Evolutionary conservation across 2,797 vertebrate species (phyloP).

Genomic region (Xiphophorus birchmanni): DNA sequence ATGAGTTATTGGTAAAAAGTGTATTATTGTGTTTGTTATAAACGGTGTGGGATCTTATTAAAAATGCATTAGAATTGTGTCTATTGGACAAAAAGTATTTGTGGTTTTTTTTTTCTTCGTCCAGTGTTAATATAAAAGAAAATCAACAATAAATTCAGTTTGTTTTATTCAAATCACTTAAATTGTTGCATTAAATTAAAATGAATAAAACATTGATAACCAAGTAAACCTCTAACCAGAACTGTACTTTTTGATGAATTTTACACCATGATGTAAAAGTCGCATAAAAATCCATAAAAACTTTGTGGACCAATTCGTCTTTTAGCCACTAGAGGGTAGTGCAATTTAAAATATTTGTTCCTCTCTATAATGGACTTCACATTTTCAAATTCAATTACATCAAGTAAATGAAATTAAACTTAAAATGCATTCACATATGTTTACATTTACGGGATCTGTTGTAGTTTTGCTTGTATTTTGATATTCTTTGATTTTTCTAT

Average conservation of each 20-base stretch:
- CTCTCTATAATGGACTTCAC: background rate
- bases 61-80: background rate
- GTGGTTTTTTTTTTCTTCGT: background rate
- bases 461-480: background rate
- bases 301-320: background rate
- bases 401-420: background rate
- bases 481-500: background rate
- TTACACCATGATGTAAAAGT: background rate
- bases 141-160: no score
- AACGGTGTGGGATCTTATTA: background rate
- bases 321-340: constrained; percentile 46
- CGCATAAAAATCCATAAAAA: background rate
- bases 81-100: background rate
- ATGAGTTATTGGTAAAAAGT: background rate
- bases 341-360: background rate
- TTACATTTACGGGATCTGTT: background rate
- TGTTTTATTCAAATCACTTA: background rate
- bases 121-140: background rate
- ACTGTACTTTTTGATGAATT: background rate
- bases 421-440: background rate
- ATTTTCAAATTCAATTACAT: background rate
- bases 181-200: no score
- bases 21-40: background rate
- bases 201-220: no score
- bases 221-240: no score